Conservation (phyloP, 1,140 invertebrate genomes). For the Pogonomyrmex barbatus region DNA sequence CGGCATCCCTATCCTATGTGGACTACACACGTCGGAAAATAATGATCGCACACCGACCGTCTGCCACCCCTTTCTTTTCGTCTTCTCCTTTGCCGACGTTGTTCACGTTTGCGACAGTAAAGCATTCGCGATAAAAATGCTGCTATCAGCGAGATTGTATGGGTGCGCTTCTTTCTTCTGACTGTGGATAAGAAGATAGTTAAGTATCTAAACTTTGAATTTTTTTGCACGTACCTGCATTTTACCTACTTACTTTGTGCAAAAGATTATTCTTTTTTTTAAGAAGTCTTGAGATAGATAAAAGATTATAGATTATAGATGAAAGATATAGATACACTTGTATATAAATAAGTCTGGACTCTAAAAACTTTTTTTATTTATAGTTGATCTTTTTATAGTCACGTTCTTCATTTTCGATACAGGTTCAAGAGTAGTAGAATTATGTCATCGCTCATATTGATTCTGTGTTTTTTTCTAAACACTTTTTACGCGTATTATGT, state of each 20-base stretch:
- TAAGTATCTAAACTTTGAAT: not conserved
- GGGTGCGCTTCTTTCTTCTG: slow-evolving; percentile 47
- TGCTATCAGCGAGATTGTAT: slow-evolving; percentile 64
- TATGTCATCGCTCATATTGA: not conserved
- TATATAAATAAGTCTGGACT: not conserved
- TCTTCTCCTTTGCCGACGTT: slow-evolving; percentile 51
- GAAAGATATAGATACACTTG: not conserved
- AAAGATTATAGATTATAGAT: not conserved
- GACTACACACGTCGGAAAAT: slow-evolving; percentile 69
- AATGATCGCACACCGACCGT: slow-evolving; percentile 71
- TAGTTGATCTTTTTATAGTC: not conserved
- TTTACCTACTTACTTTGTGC: no score
- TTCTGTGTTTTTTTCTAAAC: not conserved
- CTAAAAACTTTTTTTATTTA: not conserved
- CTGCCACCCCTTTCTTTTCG: slow-evolving; percentile 37
- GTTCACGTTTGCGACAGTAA: slow-evolving; percentile 42
- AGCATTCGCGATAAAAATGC: slow-evolving; percentile 68
- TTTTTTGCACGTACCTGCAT: not conserved
- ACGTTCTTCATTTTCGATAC: not conserved
- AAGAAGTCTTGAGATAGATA: not conserved
- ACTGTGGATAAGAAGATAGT: not conserved
- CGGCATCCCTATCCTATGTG: slow-evolving; percentile 55
- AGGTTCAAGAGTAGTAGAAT: not conserved
- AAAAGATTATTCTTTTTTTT: not conserved
- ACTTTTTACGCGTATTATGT: not conserved